These are phyloP conservation scores for Sander vitreus DNA, from an alignment of 2,113 vertebrate genomes.

Conservation along the genomic window DNA sequence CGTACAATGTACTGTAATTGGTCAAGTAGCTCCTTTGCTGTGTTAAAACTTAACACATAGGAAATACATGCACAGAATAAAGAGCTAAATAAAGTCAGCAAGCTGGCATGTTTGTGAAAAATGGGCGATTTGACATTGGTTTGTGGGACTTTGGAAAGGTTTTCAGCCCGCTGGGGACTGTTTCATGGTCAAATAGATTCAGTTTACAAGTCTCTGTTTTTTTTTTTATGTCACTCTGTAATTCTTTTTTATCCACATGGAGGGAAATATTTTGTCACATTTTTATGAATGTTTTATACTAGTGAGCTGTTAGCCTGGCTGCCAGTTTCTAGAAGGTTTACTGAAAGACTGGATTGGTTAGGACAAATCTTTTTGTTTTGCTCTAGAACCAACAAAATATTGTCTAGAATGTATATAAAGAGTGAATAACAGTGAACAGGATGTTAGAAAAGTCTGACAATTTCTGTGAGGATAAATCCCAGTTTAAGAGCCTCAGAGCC, in stretches of 20 bases:
- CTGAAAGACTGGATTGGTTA: not conserved
- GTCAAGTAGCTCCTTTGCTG: not conserved
- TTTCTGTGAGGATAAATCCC: not conserved
- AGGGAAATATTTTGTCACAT: not conserved
- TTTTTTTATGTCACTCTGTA: not conserved
- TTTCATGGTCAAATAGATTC: conserved; percentile 28
- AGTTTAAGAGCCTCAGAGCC: not conserved
- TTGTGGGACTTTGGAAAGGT: not conserved
- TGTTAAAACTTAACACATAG: too few relatives aligned
- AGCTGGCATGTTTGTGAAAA: not conserved
- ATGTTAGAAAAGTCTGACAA: not conserved
- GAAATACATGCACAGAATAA: not conserved
- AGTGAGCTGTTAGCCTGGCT: not conserved
- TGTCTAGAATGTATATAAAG: not conserved
- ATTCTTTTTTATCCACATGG: not conserved
- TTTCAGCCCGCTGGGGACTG: not conserved
- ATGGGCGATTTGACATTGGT: not conserved
- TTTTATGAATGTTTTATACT: not conserved
- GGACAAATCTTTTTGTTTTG: not conserved
- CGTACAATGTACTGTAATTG: not conserved
- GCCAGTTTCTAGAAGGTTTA: not conserved
- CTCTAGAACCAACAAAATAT: not conserved
- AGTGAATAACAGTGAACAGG: not conserved
- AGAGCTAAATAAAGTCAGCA: not conserved
- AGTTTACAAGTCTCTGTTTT: not conserved